Percentiles rank a stretch among this genome's conserved stretches.
phyloP scores from a whole-genome alignment of 2,797 vertebrate species.

The Pseudochaenichthys georgianus region DNA sequence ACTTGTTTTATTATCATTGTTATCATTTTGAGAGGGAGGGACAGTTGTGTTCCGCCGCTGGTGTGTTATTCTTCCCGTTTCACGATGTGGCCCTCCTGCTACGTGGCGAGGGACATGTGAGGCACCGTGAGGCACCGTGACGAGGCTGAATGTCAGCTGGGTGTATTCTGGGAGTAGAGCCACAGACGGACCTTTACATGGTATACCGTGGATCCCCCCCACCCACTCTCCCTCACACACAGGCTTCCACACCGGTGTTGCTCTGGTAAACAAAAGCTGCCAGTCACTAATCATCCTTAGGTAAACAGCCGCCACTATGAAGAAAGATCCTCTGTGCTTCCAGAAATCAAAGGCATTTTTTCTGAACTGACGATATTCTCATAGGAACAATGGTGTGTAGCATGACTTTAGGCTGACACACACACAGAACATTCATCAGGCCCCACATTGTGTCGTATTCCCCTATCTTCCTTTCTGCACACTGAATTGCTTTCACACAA shows the following conservation, averaged over 20 bases:
- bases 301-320: slow-evolving; percentile 32
- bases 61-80: slow-evolving; percentile 47
- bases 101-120: slow-evolving; percentile 34
- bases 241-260: slow-evolving; percentile 20
- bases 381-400: slow-evolving; percentile 5
- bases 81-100: slow-evolving; percentile 48
- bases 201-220: neutral
- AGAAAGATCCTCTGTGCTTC: slow-evolving; percentile 6
- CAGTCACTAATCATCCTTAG: slow-evolving; percentile 34
- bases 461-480: slow-evolving; percentile 15
- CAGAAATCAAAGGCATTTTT: slow-evolving; percentile 10
- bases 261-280: slow-evolving; percentile 40
- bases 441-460: slow-evolving; percentile 22
- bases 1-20: slow-evolving; percentile 41
- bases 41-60: slow-evolving; percentile 18
- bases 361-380: slow-evolving; percentile 21
- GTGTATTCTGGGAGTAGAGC: slow-evolving; percentile 45
- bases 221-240: slow-evolving; percentile 1
- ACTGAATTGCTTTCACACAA: slow-evolving; percentile 7
- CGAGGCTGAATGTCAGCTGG: slow-evolving; percentile 58
- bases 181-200: slow-evolving; percentile 5
- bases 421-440: slow-evolving; percentile 6
- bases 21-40: slow-evolving; percentile 36
- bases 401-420: slow-evolving; percentile 8
- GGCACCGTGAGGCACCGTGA: slow-evolving; percentile 40